A percentile compares a stretch with the other conserved stretches of the same genome.
phyloP scores from a whole-genome alignment of 1,140 invertebrate species.

The Agrilus planipennis region DNA sequence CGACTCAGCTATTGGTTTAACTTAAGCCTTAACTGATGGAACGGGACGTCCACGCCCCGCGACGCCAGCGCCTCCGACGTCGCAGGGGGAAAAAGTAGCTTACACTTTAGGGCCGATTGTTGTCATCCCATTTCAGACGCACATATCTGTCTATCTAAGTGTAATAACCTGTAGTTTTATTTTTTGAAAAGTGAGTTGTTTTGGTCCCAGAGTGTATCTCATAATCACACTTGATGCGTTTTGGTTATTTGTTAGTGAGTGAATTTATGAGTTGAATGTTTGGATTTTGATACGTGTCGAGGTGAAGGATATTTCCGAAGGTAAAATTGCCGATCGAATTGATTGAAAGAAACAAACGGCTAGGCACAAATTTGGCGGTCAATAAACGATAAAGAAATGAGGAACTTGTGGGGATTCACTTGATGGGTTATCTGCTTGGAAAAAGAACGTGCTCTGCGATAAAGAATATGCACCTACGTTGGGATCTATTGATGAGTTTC shows the following conservation, averaged over 20 bases:
- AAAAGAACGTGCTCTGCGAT: too few relatives aligned
- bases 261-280: background rate
- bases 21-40: slow-evolving; percentile 6
- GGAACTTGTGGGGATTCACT: too few relatives aligned
- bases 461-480: too few relatives aligned
- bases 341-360: too few relatives aligned
- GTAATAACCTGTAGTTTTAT: slow-evolving; percentile 2
- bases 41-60: slow-evolving; percentile 4
- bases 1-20: slow-evolving; percentile 16
- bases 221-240: background rate
- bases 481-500: too few relatives aligned
- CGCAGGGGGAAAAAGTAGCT: slow-evolving; percentile 7
- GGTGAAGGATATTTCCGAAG: too few relatives aligned
- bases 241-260: background rate
- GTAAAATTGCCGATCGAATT: too few relatives aligned
- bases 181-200: too few relatives aligned
- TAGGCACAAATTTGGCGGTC: too few relatives aligned
- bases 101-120: background rate
- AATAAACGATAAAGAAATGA: too few relatives aligned
- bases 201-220: background rate
- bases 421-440: too few relatives aligned
- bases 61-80: slow-evolving; percentile 8
- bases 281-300: background rate
- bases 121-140: slow-evolving; percentile 1
- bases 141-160: background rate